Evolutionary conservation across 2,888 invertebrate species (phyloP).

Genomic region (Phortica magna): DNA sequence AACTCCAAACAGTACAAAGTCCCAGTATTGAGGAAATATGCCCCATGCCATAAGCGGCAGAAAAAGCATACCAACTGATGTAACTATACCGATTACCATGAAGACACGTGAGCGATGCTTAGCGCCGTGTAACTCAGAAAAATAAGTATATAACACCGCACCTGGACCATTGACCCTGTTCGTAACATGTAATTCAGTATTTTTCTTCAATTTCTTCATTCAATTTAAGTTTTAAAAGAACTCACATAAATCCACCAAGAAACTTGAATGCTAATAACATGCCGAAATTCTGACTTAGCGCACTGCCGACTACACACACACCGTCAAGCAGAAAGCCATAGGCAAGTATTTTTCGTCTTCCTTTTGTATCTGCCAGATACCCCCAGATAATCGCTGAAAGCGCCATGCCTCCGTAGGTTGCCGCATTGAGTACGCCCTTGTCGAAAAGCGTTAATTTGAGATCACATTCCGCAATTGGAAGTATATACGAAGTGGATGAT

Average conservation of each 20-base stretch:
- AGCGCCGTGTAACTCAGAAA: conserved; percentile 86
- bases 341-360: conserved; percentile 83
- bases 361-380: conserved; percentile 86
- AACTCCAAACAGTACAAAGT: conserved; percentile 78
- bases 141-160: conserved; percentile 85
- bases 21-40: conserved; percentile 83
- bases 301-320: conserved; percentile 82
- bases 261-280: conserved; percentile 85
- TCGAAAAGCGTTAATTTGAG: conserved; percentile 83
- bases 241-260: conserved; percentile 87
- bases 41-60: conserved; percentile 86
- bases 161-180: conserved; percentile 85
- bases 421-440: conserved; percentile 85
- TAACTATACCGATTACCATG: conserved; percentile 83
- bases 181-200: neutral
- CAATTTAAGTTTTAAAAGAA: conserved; percentile 79
- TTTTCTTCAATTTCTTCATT: conserved; percentile 56
- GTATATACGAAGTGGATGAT: conserved; percentile 85
- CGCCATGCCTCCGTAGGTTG: conserved; percentile 89
- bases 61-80: conserved; percentile 82
- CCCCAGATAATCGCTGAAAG: conserved; percentile 88
- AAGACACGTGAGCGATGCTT: conserved; percentile 83
- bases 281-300: conserved; percentile 83
- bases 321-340: conserved; percentile 83
- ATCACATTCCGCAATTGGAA: conserved; percentile 87